Evolutionary conservation across 2,797 vertebrate species (phyloP).

Genomic region (Ceyx erithaca): DNA sequence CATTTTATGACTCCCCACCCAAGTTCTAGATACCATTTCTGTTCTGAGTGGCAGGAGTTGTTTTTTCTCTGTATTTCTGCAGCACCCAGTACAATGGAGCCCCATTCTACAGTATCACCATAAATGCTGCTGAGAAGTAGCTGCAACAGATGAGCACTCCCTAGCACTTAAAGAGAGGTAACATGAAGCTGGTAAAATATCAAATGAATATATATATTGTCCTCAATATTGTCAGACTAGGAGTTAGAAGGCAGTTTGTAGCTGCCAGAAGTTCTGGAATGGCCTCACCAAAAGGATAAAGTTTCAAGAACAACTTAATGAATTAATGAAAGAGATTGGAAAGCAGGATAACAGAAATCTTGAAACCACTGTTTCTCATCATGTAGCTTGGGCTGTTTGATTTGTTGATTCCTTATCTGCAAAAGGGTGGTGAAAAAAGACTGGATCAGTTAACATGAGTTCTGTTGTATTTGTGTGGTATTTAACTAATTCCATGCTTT

Average conservation of each 20-base stretch:
- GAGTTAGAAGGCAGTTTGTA: not conserved
- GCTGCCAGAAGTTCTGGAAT: constrained; percentile 15
- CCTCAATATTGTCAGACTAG: constrained; percentile 3
- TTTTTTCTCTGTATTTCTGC: not conserved
- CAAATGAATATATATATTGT: not conserved
- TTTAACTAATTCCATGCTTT: constrained; percentile 7
- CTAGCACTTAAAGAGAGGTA: not conserved
- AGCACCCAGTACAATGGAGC: not conserved
- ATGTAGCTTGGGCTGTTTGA: not conserved
- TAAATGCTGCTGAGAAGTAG: not conserved
- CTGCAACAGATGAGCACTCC: not conserved
- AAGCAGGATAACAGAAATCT: not conserved
- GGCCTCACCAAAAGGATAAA: not conserved
- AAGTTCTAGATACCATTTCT: not conserved
- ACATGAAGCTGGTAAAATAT: not conserved
- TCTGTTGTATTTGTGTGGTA: not conserved
- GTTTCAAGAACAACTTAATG: constrained; percentile 23
- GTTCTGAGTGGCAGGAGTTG: not conserved
- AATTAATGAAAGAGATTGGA: not conserved
- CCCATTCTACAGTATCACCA: not conserved
- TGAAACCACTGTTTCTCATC: constrained; percentile 4
- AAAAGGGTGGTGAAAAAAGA: not conserved
- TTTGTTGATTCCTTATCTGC: not conserved
- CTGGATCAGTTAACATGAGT: not conserved
- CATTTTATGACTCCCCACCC: not conserved